These are phyloP conservation scores for Beris chalybata DNA, from an alignment of 2,888 invertebrate species.

Conservation along the genomic window DNA sequence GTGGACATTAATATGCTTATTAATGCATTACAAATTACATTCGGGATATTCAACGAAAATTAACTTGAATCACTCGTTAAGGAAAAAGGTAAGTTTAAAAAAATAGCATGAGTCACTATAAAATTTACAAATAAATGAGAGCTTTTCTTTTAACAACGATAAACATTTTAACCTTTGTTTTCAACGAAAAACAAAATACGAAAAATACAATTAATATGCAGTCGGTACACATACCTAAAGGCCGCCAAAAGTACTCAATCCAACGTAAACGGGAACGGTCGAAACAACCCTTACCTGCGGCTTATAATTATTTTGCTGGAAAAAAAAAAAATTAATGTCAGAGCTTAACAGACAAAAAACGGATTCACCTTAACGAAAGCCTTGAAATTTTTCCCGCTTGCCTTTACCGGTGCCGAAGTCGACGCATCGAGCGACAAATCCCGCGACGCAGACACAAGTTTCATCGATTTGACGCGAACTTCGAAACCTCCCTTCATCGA, in stretches of 20 bases:
- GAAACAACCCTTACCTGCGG: slow-evolving; percentile 44
- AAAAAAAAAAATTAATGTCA: slow-evolving; percentile 14
- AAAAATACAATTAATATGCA: not conserved
- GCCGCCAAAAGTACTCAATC: slow-evolving; percentile 7
- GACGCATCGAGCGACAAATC: slow-evolving; percentile 1
- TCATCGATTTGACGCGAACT: slow-evolving; percentile 45
- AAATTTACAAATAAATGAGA: too few relatives aligned
- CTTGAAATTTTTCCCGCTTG: slow-evolving; percentile 49
- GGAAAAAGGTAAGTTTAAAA: too few relatives aligned
- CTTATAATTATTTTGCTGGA: slow-evolving; percentile 45
- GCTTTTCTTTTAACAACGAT: slow-evolving; percentile 45
- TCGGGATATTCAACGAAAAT: too few relatives aligned
- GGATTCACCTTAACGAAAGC: slow-evolving; percentile 50
- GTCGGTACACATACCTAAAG: too few relatives aligned
- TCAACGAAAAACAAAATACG: slow-evolving; percentile 13
- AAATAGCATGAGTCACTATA: too few relatives aligned
- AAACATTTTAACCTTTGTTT: slow-evolving; percentile 40
- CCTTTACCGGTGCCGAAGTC: slow-evolving; percentile 16
- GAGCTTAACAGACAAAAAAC: not conserved
- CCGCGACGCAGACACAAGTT: slow-evolving; percentile 38
- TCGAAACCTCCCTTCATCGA: slow-evolving; percentile 47
- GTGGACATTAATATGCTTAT: too few relatives aligned
- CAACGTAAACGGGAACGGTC: slow-evolving; percentile 40
- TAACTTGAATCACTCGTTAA: too few relatives aligned
- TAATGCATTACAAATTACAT: too few relatives aligned